A percentile compares a stretch with the other conserved stretches of the same genome.
Conservation (phyloP, 2,113 vertebrate genomes). For the Lasiurus cinereus region DNA sequence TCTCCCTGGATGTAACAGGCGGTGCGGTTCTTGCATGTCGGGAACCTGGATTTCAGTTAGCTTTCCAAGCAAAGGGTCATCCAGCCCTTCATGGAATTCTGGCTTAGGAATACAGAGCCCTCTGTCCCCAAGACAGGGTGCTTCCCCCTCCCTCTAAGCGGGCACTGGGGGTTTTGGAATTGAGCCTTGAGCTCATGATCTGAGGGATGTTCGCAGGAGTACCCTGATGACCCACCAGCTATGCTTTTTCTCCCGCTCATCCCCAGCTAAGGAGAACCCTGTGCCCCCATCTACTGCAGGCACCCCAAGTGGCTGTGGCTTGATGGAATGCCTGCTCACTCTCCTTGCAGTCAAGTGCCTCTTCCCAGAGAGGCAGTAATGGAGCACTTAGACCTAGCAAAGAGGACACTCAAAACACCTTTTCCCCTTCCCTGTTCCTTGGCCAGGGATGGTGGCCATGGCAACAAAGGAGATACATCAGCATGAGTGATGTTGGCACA, state of each 20-base stretch:
- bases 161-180: background rate
- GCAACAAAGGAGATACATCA: background rate
- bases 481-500: background rate
- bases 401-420: background rate
- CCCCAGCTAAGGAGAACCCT: background rate
- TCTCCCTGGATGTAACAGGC: background rate
- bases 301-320: background rate
- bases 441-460: background rate
- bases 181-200: slow-evolving; percentile 3
- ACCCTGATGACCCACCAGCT: background rate
- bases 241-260: background rate
- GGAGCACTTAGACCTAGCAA: background rate
- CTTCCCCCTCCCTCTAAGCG: background rate
- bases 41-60: background rate
- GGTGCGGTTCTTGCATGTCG: background rate
- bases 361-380: background rate
- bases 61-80: background rate
- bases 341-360: background rate
- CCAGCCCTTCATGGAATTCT: background rate
- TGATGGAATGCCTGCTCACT: background rate
- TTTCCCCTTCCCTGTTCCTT: background rate
- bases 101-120: background rate
- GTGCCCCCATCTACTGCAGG: background rate
- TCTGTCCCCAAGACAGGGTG: background rate
- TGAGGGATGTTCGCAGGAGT: background rate